Percentiles rank a stretch among this genome's conserved stretches.
Evolutionary conservation across 2,888 invertebrate genomes (phyloP).

Genomic region (Dynastes hyllus): DNA sequence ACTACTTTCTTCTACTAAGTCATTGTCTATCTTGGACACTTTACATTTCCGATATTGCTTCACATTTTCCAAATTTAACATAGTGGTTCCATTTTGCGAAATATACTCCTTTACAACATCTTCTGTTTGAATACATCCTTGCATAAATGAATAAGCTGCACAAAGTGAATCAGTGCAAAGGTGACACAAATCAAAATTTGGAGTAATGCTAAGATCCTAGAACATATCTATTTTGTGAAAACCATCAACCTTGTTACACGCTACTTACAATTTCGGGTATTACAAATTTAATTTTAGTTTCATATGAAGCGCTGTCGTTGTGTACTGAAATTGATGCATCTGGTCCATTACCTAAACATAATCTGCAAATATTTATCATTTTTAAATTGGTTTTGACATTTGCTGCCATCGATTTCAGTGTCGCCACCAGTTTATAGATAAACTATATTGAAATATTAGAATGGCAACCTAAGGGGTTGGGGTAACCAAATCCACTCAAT

Average conservation of each 20-base stretch:
- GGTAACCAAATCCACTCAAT: no score
- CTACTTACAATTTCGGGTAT: slow-evolving; percentile 48
- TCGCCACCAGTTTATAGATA: no score
- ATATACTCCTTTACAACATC: slow-evolving; percentile 20
- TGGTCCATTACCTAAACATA: slow-evolving; percentile 18
- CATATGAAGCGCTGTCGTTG: not conserved
- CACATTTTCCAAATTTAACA: slow-evolving; percentile 1
- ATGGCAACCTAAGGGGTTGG: no score
- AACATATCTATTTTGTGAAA: not conserved
- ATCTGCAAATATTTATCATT: slow-evolving; percentile 32
- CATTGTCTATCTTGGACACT: not conserved
- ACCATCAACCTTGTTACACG: not conserved
- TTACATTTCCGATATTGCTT: not conserved
- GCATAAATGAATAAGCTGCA: slow-evolving; percentile 42
- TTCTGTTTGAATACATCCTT: slow-evolving; percentile 31
- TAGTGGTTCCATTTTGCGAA: not conserved
- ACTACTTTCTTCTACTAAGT: not conserved
- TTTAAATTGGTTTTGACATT: not conserved
- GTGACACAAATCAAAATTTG: slow-evolving; percentile 29
- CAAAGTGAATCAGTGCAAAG: slow-evolving; percentile 23
- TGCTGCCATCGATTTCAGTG: no score
- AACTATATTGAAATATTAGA: no score
- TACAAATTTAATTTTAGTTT: slow-evolving; percentile 18
- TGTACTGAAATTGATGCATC: not conserved
- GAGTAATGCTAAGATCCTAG: slow-evolving; percentile 34